A percentile compares a stretch with the other conserved stretches of the same genome.
phyloP scores from a whole-genome alignment of 1,140 invertebrate species.

The Drosophila ercepeae region DNA sequence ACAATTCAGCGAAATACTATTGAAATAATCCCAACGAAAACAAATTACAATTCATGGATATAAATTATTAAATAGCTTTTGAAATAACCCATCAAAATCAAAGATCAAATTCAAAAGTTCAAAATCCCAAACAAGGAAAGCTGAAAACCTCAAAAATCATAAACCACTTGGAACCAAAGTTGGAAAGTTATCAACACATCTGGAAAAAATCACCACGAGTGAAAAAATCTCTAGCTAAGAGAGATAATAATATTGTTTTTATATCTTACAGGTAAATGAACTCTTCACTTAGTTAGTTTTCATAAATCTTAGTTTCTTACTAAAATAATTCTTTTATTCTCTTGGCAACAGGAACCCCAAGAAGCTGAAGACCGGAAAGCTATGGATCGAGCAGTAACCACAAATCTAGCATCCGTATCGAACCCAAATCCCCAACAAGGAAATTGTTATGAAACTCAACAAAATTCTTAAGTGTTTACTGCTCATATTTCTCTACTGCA shows the following conservation, averaged over 20 bases:
- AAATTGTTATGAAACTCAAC: constrained; percentile 81
- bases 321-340: neutral
- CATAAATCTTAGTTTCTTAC: neutral
- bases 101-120: constrained; percentile 25
- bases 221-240: constrained; percentile 45
- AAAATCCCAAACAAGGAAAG: constrained; percentile 38
- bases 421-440: constrained; percentile 30
- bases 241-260: constrained; percentile 75
- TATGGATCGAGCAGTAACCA: constrained; percentile 62
- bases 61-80: constrained; percentile 4
- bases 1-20: constrained; percentile 19
- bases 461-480: constrained; percentile 73
- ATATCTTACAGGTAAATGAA: constrained; percentile 74
- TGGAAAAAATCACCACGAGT: constrained; percentile 30
- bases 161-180: constrained; percentile 44
- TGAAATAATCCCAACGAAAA: neutral
- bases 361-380: constrained; percentile 43
- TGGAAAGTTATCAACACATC: constrained; percentile 63
- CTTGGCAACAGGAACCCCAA: constrained; percentile 40
- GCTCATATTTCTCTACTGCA: constrained; percentile 71
- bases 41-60: constrained; percentile 7
- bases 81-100: constrained; percentile 8
- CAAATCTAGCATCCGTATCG: constrained; percentile 17
- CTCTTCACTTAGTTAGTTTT: too few relatives aligned
- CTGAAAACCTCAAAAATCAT: constrained; percentile 27